Evolutionary conservation across 1,140 invertebrate genomes (phyloP).

Genomic region (Teleopsis dalmanni): DNA sequence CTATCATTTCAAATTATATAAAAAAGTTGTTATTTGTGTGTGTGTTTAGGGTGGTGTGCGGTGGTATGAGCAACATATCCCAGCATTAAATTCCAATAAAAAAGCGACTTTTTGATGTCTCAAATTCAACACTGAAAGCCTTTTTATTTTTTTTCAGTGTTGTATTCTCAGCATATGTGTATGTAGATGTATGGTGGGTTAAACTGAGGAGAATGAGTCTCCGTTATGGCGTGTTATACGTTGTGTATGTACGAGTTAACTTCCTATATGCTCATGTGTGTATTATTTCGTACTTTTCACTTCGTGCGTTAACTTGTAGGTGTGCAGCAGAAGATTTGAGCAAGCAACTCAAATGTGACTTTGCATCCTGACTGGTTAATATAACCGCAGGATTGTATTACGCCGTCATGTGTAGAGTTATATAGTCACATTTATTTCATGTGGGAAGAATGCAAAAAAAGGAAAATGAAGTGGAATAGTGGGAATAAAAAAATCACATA

Average conservation of each 20-base stretch:
- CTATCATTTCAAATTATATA: no score
- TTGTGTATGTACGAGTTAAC: background rate
- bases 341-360: slow-evolving; percentile 25
- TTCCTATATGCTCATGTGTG: slow-evolving; percentile 5
- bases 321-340: background rate
- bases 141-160: no score
- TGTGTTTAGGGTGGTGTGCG: background rate
- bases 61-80: slow-evolving; percentile 8
- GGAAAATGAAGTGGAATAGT: no score
- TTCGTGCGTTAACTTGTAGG: background rate
- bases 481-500: no score
- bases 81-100: slow-evolving; percentile 25
- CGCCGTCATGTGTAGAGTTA: slow-evolving; percentile 8
- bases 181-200: background rate
- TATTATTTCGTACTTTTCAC: slow-evolving; percentile 13
- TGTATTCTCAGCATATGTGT: background rate
- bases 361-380: slow-evolving; percentile 45
- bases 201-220: background rate
- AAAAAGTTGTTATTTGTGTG: background rate
- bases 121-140: no score
- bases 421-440: background rate
- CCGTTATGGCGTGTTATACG: background rate
- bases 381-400: slow-evolving; percentile 42
- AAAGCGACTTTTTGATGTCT: slow-evolving; percentile 44
- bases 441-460: no score